Conservation (phyloP, 2,797 vertebrate genomes). For the Ceryle rudis region DNA sequence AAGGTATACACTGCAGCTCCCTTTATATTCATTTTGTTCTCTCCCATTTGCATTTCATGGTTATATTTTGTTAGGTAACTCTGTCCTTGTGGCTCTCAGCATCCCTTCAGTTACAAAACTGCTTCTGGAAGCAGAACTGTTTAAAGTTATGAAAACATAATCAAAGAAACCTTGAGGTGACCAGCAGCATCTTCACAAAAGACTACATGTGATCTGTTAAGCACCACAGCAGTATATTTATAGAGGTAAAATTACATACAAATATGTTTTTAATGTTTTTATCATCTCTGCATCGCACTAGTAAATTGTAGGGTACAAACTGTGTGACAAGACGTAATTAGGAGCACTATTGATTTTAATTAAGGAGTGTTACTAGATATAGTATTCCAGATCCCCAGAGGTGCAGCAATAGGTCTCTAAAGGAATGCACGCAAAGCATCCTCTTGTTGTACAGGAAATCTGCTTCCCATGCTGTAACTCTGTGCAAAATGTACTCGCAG, state of each 20-base stretch:
- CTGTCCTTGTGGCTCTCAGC: neutral
- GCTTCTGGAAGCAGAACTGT: neutral
- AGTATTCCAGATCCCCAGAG: neutral
- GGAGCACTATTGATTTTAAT: constrained; percentile 44
- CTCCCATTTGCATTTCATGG: neutral
- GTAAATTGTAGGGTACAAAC: neutral
- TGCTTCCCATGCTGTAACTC: neutral
- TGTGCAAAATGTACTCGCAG: accelerated
- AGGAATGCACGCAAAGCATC: neutral
- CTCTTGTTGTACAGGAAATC: neutral
- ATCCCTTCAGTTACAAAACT: neutral
- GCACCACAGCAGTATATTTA: neutral
- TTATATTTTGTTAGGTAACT: neutral
- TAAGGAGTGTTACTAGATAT: constrained; percentile 4
- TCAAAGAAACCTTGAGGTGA: neutral
- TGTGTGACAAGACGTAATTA: constrained; percentile 5
- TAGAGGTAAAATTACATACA: neutral
- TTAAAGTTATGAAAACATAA: neutral
- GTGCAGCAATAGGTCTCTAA: neutral
- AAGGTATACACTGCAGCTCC: neutral
- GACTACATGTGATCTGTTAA: neutral
- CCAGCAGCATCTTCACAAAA: neutral
- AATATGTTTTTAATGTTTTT: neutral
- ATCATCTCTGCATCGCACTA: neutral
- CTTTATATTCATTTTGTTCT: neutral